Conservation (phyloP, 2,113 vertebrate genomes). For the Ophthalmolycus amberensis region DNA sequence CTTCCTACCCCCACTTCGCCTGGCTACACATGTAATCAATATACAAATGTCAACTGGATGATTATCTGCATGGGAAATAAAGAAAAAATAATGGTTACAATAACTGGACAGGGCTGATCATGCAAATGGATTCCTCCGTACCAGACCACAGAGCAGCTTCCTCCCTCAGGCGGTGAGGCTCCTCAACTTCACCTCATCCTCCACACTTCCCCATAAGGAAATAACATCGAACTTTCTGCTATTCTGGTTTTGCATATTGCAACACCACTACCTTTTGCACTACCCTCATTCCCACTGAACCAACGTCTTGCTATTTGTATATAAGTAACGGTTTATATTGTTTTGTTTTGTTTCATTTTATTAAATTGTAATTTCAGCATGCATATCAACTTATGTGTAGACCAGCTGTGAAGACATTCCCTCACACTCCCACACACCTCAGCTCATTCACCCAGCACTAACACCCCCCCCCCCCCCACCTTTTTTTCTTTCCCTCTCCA, state of each 20-base stretch:
- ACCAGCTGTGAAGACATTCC: neutral
- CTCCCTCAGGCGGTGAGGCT: neutral
- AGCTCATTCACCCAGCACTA: neutral
- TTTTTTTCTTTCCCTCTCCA: neutral
- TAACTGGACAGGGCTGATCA: neutral
- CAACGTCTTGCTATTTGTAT: neutral
- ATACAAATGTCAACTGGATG: neutral
- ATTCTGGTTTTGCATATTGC: neutral
- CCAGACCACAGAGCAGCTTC: neutral
- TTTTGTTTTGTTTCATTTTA: neutral
- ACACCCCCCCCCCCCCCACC: too few relatives aligned
- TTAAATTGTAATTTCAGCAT: neutral
- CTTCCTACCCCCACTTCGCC: too few relatives aligned
- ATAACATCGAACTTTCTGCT: neutral
- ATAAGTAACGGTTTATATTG: too few relatives aligned
- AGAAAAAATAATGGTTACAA: neutral
- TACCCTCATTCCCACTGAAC: neutral
- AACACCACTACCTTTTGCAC: neutral
- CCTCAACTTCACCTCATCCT: neutral
- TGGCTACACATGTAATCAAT: neutral
- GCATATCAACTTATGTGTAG: neutral
- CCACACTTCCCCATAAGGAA: neutral
- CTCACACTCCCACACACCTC: too few relatives aligned
- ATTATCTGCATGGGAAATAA: neutral
- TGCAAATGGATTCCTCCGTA: neutral